phyloP scores from a whole-genome alignment of 2,113 vertebrate species.

The Mormoops blainvillei region DNA sequence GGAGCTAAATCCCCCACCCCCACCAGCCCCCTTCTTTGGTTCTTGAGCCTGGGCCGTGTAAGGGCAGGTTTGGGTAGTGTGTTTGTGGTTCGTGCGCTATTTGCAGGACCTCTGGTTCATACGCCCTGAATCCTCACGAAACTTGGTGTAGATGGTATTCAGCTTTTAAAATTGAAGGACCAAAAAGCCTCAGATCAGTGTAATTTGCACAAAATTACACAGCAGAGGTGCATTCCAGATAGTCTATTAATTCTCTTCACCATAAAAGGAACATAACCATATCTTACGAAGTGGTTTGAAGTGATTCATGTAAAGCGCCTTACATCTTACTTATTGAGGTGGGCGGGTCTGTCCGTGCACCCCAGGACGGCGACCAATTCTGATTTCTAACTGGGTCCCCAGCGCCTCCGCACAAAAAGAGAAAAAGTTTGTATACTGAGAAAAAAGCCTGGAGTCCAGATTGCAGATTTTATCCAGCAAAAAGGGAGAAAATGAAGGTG shows the following conservation, averaged over 20 bases:
- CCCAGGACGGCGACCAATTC: not conserved
- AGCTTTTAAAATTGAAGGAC: not conserved
- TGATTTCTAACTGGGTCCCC: not conserved
- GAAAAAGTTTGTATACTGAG: not conserved
- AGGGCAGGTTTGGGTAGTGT: accelerated
- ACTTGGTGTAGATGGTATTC: not conserved
- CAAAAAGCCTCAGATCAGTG: not conserved
- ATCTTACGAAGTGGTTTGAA: not conserved
- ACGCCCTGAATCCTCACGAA: not conserved
- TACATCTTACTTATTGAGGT: too few species aligned
- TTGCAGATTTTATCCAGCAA: not conserved
- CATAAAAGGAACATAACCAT: not conserved
- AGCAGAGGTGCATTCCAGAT: not conserved
- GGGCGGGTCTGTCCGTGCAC: not conserved
- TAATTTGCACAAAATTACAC: not conserved
- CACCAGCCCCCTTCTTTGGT: too few species aligned
- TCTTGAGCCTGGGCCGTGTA: accelerated
- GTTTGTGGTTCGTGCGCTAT: accelerated
- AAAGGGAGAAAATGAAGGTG: not conserved
- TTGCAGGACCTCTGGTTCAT: too few species aligned
- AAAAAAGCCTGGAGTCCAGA: not conserved
- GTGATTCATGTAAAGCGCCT: not conserved
- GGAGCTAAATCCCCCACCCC: not conserved
- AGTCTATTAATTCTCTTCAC: not conserved
- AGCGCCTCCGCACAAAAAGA: not conserved